Conservation (phyloP, 2,797 vertebrate species). For the Danio choprae region DNA sequence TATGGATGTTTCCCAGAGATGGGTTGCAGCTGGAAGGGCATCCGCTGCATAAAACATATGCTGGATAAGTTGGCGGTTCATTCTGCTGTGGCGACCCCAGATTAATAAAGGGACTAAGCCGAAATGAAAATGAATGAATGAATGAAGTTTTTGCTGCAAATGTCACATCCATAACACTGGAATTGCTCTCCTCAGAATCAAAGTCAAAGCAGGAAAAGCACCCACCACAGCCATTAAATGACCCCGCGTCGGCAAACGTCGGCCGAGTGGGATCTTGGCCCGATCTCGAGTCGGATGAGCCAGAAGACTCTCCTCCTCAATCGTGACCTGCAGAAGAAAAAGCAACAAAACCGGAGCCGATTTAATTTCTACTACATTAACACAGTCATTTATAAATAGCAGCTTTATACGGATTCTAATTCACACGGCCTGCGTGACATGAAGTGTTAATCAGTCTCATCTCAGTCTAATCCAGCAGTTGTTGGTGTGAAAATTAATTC, state of each 20-base stretch:
- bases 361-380: neutral
- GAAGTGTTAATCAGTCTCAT: slow-evolving; percentile 44
- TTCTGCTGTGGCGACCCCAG: no score
- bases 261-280: slow-evolving; percentile 89
- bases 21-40: no score
- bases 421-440: slow-evolving; percentile 19
- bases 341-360: neutral
- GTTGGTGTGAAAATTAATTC: slow-evolving; percentile 34
- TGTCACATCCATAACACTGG: no score
- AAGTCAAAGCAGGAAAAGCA: slow-evolving; percentile 53
- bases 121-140: no score
- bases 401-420: slow-evolving; percentile 28
- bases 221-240: slow-evolving; percentile 93
- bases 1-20: no score
- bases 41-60: no score
- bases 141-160: no score
- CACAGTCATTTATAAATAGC: neutral
- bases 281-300: slow-evolving; percentile 91
- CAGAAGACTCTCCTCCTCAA: slow-evolving; percentile 88
- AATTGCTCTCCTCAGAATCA: neutral
- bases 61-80: no score
- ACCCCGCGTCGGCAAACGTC: slow-evolving; percentile 90
- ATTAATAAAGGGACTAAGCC: no score
- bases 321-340: slow-evolving; percentile 80
- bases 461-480: slow-evolving; percentile 10